Evolutionary conservation across 2,113 vertebrate genomes (phyloP).

Genomic region (Cranoglanis bouderius): DNA sequence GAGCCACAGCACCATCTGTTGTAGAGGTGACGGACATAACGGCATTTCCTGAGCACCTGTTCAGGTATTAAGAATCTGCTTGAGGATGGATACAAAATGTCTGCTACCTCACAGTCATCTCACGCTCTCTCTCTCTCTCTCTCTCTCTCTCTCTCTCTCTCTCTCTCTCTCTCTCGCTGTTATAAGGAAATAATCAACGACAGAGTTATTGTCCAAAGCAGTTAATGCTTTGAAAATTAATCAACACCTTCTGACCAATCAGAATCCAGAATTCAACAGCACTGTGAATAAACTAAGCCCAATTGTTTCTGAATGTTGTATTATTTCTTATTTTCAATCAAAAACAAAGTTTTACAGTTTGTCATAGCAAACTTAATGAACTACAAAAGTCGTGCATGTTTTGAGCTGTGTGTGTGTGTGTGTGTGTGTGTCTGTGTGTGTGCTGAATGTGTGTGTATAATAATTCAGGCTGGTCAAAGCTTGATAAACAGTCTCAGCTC

Average conservation of each 20-base stretch:
- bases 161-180: no score
- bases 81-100: not conserved
- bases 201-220: not conserved
- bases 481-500: slow-evolving; percentile 17
- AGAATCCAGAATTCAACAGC: not conserved
- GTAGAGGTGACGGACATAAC: slow-evolving; percentile 40
- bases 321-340: not conserved
- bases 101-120: slow-evolving; percentile 11
- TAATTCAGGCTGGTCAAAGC: not conserved
- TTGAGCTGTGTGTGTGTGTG: not conserved
- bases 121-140: not conserved
- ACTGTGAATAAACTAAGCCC: not conserved
- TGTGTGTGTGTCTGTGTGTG: not conserved
- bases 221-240: not conserved
- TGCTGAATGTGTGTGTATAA: not conserved
- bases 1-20: slow-evolving; percentile 59
- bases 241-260: not conserved
- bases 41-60: slow-evolving; percentile 41
- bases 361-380: not conserved
- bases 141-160: not conserved
- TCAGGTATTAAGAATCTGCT: slow-evolving; percentile 7
- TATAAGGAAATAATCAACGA: not conserved
- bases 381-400: not conserved
- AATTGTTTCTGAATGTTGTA: not conserved
- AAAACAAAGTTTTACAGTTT: not conserved